Evolutionary conservation across 2,888 invertebrate genomes (phyloP), one percentile per base, ranked within the genome.

Genomic region (Buathra laborator): DNA sequence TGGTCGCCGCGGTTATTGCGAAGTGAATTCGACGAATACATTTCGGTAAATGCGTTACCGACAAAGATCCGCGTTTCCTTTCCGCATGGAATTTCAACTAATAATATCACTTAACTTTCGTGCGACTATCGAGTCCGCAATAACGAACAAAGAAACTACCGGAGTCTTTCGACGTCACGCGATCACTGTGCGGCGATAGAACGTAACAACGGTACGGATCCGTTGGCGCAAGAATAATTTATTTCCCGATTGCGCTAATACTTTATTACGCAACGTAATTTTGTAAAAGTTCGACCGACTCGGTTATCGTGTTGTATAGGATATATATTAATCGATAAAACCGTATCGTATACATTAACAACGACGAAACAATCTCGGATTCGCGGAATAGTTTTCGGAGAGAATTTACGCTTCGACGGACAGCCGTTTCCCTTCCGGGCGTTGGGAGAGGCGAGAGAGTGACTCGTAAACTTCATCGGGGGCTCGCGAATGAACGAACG

Each of bases 381-480:
- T 67, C 51, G 77, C 16, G 68, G 56, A 77, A 77, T 77, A 56
- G 68, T 56, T 77, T 56, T 37, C 5, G 37, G 56, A n/a, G 66
- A 12, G 59, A 46, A 77, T 29, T 77, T 29, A 68, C 68, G 77
- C 68, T 68, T 44, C 44, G 68, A 67, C 59, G 56, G 46, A 53
- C 68, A 77, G 68, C 56, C 44, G 59, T 77, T 56, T 77, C 32
- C 56, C 56, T 77, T 68, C 32, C 59, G 37, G 77, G 59, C 56
- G 56, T 68, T 19, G 59, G 4, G 32, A 24, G 37, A 37, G 37
- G 37, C 46, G 46, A 59, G 46, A 59, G 44, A 59, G 44, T 68
- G 19, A 44, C 67, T 59, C 77, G 67, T 56, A 56, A 56, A 53
- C 51, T 16, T 43, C 48, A 37, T 14, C 51, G 19, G 3, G 19